Percentiles rank a stretch among this genome's conserved stretches.
phyloP scores from a whole-genome alignment of 2,797 vertebrate species.

The Tokudaia muenninki region DNA sequence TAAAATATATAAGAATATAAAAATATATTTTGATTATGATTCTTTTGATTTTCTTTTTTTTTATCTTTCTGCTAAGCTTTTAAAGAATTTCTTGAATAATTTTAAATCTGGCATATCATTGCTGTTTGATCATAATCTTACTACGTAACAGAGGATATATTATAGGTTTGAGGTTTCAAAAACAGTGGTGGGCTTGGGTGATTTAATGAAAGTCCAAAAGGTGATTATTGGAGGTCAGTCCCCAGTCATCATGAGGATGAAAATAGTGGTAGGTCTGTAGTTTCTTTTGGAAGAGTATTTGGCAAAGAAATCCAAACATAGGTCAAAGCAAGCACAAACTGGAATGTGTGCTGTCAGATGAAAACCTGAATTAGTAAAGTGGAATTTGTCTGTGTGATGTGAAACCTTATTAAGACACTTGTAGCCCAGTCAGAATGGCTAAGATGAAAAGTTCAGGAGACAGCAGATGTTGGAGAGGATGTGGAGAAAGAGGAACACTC shows the following conservation, averaged over 20 bases:
- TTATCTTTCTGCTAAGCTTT: not conserved
- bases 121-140: not conserved
- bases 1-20: constrained; percentile 19
- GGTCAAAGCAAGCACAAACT: not conserved
- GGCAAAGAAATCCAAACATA: not conserved
- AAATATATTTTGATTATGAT: not conserved
- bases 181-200: not conserved
- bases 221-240: not conserved
- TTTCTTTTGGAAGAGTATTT: not conserved
- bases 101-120: not conserved
- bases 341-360: not conserved
- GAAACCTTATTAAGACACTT: not conserved
- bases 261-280: not conserved
- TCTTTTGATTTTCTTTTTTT: not conserved
- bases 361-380: not conserved
- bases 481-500: too few relatives aligned
- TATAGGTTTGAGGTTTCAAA: not conserved
- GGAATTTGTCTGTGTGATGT: not conserved
- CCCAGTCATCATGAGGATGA: not conserved
- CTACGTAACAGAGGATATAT: not conserved
- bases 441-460: too few relatives aligned
- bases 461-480: too few relatives aligned
- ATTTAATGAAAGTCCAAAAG: not conserved
- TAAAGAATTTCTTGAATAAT: not conserved
- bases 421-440: too few relatives aligned